Evolutionary conservation across 2,797 vertebrate genomes (phyloP).

Genomic region (Galago senegalensis): DNA sequence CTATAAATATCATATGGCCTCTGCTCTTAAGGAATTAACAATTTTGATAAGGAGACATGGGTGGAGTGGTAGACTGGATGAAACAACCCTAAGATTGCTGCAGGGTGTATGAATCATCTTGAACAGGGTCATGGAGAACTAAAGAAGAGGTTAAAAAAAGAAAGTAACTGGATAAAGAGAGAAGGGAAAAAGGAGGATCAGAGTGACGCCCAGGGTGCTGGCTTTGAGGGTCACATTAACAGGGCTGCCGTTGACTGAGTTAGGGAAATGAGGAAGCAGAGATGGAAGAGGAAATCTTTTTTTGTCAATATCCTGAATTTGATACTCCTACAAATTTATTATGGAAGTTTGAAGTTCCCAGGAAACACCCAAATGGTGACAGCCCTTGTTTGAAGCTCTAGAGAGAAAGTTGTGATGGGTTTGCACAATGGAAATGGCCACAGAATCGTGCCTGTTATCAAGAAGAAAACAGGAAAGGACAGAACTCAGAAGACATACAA

Average conservation of each 20-base stretch:
- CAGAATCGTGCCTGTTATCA: background rate
- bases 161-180: background rate
- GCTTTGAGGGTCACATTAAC: background rate
- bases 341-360: background rate
- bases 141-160: background rate
- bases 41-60: background rate
- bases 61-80: background rate
- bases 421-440: background rate
- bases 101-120: background rate
- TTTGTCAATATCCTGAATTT: too few species aligned
- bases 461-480: background rate
- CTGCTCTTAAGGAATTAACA: background rate
- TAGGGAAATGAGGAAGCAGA: background rate
- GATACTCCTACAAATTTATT: background rate
- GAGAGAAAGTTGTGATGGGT: background rate
- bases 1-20: background rate
- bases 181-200: background rate
- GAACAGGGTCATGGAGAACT: background rate
- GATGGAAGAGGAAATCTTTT: background rate
- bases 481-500: background rate
- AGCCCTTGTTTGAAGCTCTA: background rate
- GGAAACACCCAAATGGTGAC: background rate
- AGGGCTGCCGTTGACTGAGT: background rate
- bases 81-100: background rate
- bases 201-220: background rate